phyloP scores from a whole-genome alignment of 2,888 invertebrate genomes.

The Parapristionchus giblindavisi region DNA sequence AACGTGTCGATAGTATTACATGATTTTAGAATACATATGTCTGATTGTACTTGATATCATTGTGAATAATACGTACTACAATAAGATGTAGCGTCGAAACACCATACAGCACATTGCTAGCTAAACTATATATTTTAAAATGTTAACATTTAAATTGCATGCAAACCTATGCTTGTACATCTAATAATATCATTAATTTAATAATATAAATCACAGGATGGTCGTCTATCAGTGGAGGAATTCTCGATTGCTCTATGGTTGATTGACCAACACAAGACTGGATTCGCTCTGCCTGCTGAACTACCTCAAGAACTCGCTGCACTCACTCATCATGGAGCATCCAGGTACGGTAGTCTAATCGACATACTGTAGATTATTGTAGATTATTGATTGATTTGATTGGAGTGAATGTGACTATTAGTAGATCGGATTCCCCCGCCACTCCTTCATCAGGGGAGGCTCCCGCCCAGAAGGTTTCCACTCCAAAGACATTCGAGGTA shows the following conservation, averaged over 20 bases:
- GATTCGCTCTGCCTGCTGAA: constrained; percentile 84
- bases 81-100: no score
- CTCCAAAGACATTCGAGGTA: constrained; percentile 44
- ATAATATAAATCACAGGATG: no score
- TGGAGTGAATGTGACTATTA: no score
- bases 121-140: no score
- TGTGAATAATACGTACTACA: no score
- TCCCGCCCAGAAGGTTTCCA: constrained; percentile 63
- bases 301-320: constrained; percentile 79
- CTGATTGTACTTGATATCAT: no score
- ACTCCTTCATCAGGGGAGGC: constrained; percentile 46
- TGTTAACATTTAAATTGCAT: no score
- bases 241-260: constrained; percentile 96
- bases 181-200: no score
- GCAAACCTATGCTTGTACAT: no score
- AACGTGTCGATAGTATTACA: no score
- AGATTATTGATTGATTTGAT: background rate
- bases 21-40: no score
- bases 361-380: background rate
- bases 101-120: no score
- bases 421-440: constrained; percentile 51
- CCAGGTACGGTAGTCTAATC: constrained; percentile 36
- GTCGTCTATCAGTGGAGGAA: constrained; percentile 92
- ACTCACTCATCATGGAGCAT: constrained; percentile 49
- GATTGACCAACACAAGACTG: constrained; percentile 81